A percentile compares a stretch with the other conserved stretches of the same genome.
Evolutionary conservation across 1,140 invertebrate genomes (phyloP).

Genomic region (Cotesia glomerata): DNA sequence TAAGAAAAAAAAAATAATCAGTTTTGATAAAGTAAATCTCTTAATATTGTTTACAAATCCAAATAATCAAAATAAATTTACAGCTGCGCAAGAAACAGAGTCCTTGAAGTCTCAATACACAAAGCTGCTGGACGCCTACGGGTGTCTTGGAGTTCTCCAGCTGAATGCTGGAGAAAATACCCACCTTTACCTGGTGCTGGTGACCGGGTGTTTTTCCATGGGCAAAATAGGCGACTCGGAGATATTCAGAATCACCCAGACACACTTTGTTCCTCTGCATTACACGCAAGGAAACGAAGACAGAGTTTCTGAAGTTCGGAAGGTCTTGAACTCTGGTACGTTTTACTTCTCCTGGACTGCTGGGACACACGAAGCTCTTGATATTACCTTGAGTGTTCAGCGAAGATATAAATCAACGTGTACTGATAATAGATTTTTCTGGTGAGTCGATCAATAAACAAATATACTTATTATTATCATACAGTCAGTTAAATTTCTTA

Average conservation of each 20-base stretch:
- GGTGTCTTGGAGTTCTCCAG: constrained; percentile 88
- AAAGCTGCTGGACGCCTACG: constrained; percentile 91
- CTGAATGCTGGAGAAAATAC: constrained; percentile 84
- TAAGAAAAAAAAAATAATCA: not conserved
- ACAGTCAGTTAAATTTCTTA: not conserved
- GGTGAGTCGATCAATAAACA: constrained; percentile 64
- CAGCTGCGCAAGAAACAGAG: constrained; percentile 82
- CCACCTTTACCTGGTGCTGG: constrained; percentile 85
- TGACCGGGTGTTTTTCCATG: constrained; percentile 93
- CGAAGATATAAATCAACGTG: constrained; percentile 75
- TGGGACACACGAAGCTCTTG: constrained; percentile 67
- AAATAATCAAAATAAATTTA: constrained; percentile 31
- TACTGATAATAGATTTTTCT: constrained; percentile 96
- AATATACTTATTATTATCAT: not conserved
- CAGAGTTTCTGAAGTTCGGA: constrained; percentile 78
- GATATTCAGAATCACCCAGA: constrained; percentile 92
- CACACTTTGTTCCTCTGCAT: constrained; percentile 85
- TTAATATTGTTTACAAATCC: too few relatives aligned
- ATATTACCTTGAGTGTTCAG: constrained; percentile 93
- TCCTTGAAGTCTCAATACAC: constrained; percentile 86
- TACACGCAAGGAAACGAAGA: constrained; percentile 81
- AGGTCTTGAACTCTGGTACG: constrained; percentile 93
- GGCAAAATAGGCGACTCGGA: constrained; percentile 93
- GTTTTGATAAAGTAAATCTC: not conserved
- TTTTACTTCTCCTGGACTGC: constrained; percentile 92